phyloP scores from a whole-genome alignment of 2,797 vertebrate genomes.

The Scolopax bukidnonensis region DNA sequence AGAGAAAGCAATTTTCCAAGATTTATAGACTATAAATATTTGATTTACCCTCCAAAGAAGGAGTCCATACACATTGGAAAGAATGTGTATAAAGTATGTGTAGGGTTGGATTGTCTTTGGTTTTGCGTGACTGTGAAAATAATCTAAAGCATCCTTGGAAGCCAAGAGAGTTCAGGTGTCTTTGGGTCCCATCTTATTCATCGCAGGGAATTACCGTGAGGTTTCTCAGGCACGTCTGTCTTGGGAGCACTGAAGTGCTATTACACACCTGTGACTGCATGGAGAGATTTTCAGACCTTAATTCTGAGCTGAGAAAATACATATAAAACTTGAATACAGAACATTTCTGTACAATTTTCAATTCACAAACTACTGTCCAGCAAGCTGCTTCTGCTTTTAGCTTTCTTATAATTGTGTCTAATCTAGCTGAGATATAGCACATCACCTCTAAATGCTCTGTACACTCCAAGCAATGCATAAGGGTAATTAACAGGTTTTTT shows the following conservation, averaged over 20 bases:
- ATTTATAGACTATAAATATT: constrained; percentile 11
- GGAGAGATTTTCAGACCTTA: neutral
- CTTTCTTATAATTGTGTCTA: neutral
- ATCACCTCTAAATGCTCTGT: neutral
- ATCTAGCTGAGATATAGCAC: neutral
- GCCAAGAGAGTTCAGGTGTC: neutral
- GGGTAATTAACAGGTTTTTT: neutral
- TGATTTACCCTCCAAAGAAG: neutral
- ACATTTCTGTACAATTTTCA: neutral
- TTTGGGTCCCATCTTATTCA: neutral
- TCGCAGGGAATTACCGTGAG: fast-evolving
- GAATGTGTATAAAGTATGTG: neutral
- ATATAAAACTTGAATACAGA: neutral
- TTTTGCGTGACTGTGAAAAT: neutral
- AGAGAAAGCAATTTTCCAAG: neutral
- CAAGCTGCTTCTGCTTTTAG: neutral
- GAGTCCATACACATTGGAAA: neutral
- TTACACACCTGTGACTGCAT: neutral
- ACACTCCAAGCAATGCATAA: neutral
- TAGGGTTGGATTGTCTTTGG: neutral
- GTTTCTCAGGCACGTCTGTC: neutral
- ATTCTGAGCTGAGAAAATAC: neutral
- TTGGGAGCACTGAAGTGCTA: neutral
- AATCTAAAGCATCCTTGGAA: neutral
- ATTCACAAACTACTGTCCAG: neutral